A percentile compares a stretch with the other conserved stretches of the same genome.
phyloP scores from a whole-genome alignment of 2,888 invertebrate species.

The Sthenelais limicola region DNA sequence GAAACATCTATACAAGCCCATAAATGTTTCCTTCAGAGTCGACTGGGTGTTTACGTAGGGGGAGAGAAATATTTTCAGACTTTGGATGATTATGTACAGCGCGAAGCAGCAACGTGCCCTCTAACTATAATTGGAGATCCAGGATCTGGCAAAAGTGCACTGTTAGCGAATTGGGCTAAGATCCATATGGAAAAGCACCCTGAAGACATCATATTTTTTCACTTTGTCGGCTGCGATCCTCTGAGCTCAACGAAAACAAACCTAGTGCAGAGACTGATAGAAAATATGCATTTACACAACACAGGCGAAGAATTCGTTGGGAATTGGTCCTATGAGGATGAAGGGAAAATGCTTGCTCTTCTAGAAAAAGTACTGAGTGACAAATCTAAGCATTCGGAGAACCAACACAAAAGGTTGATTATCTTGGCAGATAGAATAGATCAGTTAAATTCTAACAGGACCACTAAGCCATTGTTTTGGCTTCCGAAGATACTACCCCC shows the following conservation, averaged over 20 bases:
- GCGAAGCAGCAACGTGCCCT: not conserved
- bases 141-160: conserved; percentile 7
- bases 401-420: conserved; percentile 4
- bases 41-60: not conserved
- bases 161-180: conserved; percentile 9
- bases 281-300: not conserved
- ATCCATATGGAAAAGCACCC: not conserved
- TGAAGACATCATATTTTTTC: not conserved
- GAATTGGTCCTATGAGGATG: too few species aligned
- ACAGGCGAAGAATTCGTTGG: not conserved
- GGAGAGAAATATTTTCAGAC: conserved; percentile 1
- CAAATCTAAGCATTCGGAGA: not conserved
- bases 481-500: conserved; percentile 6
- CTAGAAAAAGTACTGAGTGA: too few species aligned
- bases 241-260: not conserved
- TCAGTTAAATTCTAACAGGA: not conserved
- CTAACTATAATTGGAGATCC: not conserved
- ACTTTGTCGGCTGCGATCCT: conserved; percentile 10
- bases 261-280: not conserved
- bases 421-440: not conserved
- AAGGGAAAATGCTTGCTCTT: too few species aligned
- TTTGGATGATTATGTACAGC: not conserved
- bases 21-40: not conserved
- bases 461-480: conserved; percentile 12
- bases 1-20: not conserved